Percentiles rank a stretch among this genome's conserved stretches.
Evolutionary conservation across 23 tunicate species (phyloP).

Genomic region (Phallusia fumigata): DNA sequence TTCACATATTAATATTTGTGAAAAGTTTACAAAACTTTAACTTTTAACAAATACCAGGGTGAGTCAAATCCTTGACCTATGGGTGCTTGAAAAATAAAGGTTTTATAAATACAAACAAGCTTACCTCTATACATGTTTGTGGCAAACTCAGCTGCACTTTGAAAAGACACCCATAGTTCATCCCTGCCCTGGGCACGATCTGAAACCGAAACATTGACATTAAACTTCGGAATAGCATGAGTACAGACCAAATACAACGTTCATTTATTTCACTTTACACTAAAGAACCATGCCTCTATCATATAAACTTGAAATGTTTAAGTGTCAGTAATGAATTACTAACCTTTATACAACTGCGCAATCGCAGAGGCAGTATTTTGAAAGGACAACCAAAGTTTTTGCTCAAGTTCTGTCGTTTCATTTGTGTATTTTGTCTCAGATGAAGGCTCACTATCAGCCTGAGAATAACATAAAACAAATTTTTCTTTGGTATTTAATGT

Average conservation of each 20-base stretch:
- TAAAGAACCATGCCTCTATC: too few relatives aligned
- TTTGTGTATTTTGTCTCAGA: slow-evolving; percentile 33
- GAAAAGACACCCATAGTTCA: slow-evolving; percentile 72
- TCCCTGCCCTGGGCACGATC: slow-evolving; percentile 59
- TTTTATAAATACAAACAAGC: too few relatives aligned
- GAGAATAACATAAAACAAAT: background rate
- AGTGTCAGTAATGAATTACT: background rate
- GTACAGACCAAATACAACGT: too few relatives aligned
- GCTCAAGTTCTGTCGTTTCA: slow-evolving; percentile 62
- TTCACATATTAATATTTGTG: too few relatives aligned
- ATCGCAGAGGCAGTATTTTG: slow-evolving; percentile 88
- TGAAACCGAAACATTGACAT: slow-evolving; percentile 8
- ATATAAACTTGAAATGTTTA: background rate
- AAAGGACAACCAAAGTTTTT: slow-evolving; percentile 71
- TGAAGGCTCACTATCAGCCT: slow-evolving; percentile 65
- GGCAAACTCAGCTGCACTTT: slow-evolving; percentile 72
- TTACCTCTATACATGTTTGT: slow-evolving; percentile 86
- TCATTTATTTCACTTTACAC: too few relatives aligned
- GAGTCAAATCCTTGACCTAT: too few relatives aligned
- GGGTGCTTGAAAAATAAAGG: too few relatives aligned
- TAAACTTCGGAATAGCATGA: too few relatives aligned
- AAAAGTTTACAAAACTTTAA: too few relatives aligned
- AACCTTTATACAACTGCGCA: slow-evolving; percentile 88
- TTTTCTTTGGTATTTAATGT: too few relatives aligned
- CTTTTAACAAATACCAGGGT: too few relatives aligned